phyloP scores from a whole-genome alignment of 2,113 vertebrate genomes.

The Eclectus roratus region DNA sequence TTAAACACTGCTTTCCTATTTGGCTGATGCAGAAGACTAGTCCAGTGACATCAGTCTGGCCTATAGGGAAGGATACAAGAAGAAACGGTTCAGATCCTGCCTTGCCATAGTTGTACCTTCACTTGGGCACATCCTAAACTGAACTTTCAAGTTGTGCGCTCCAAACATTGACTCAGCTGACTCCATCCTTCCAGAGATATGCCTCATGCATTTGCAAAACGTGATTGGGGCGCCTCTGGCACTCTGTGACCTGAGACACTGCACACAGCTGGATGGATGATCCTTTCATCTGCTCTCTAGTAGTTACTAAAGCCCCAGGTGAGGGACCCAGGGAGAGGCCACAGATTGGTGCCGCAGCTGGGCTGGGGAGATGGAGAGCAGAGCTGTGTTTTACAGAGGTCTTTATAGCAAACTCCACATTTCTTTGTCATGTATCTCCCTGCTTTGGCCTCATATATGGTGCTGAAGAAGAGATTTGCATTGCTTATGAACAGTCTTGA shows the following conservation, averaged over 20 bases:
- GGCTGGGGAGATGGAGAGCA: background rate
- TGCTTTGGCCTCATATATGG: rapidly evolving
- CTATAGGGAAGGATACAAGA: background rate
- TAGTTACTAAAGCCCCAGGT: background rate
- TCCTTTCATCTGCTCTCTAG: background rate
- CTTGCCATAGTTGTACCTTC: background rate
- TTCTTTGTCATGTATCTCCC: background rate
- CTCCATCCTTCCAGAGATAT: background rate
- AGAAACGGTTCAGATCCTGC: background rate
- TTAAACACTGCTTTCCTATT: background rate
- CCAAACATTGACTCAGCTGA: background rate
- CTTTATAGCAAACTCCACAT: background rate
- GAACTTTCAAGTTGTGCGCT: background rate
- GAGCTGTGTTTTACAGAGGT: background rate
- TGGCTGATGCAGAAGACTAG: background rate
- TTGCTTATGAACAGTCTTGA: background rate
- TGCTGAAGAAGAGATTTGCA: background rate
- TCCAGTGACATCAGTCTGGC: background rate
- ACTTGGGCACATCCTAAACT: background rate
- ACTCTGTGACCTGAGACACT: background rate
- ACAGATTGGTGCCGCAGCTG: background rate
- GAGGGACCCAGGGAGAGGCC: background rate
- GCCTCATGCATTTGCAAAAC: background rate
- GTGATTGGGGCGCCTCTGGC: background rate
- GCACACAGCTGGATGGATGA: background rate